Conservation (phyloP, 2,797 vertebrate genomes). For the Anguilla marmorata region DNA sequence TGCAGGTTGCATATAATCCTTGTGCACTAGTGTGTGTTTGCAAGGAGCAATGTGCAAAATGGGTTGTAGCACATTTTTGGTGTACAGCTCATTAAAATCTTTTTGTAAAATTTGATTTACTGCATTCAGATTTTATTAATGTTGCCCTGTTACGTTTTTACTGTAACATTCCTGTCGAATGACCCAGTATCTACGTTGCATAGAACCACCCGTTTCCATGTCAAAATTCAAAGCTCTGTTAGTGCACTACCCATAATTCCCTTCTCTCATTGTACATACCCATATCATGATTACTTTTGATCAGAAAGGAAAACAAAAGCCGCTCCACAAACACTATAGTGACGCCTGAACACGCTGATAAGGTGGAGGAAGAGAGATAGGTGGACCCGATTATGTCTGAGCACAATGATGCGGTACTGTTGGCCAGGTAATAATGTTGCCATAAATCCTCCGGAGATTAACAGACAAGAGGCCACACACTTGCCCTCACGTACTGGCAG, state of each 20-base stretch:
- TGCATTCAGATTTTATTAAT: neutral
- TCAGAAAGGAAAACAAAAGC: constrained; percentile 33
- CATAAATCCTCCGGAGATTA: neutral
- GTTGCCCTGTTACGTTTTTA: neutral
- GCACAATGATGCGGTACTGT: neutral
- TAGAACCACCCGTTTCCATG: neutral
- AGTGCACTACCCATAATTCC: neutral
- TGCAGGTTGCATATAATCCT: neutral
- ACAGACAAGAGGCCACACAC: neutral
- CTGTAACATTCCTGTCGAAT: too few relatives aligned
- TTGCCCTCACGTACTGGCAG: neutral
- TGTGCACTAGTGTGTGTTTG: neutral
- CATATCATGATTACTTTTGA: constrained; percentile 15
- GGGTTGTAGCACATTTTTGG: neutral
- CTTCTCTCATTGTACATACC: neutral
- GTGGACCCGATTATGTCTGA: constrained; percentile 34
- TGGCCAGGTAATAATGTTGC: neutral
- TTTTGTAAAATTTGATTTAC: neutral
- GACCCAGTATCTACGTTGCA: neutral
- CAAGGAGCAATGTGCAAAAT: neutral
- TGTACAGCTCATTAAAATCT: neutral
- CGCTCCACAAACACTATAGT: constrained; percentile 34
- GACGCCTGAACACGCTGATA: constrained; percentile 43
- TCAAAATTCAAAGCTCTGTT: neutral
- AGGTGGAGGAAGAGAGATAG: constrained; percentile 45